Conservation (phyloP, 2,888 invertebrate species). For the Chaetoderma sp. region DNA sequence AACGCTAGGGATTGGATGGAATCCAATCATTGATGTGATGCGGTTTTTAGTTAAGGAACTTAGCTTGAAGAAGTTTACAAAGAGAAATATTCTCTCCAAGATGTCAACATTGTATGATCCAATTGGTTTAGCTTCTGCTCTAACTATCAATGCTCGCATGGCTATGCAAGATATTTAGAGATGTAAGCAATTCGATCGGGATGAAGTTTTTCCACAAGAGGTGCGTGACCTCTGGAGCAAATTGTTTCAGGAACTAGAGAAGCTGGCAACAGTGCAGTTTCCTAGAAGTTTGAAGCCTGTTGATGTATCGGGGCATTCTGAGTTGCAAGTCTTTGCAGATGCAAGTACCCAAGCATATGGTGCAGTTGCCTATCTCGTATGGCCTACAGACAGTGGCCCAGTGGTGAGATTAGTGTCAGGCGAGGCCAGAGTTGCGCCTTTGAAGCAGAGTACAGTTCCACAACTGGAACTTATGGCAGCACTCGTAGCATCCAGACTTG, state of each 20-base stretch:
- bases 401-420: too few relatives aligned
- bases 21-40: background rate
- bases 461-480: too few relatives aligned
- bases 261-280: background rate
- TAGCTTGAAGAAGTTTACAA: background rate
- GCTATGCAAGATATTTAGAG: conserved; percentile 2
- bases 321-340: too few relatives aligned
- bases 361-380: too few relatives aligned
- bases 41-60: background rate
- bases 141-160: background rate
- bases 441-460: too few relatives aligned
- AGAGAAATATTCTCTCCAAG: background rate
- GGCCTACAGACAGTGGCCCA: too few relatives aligned
- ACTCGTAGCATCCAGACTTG: too few relatives aligned
- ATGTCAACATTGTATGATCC: background rate
- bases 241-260: background rate
- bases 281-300: background rate
- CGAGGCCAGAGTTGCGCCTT: too few relatives aligned
- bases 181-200: background rate
- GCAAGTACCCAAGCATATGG: too few relatives aligned
- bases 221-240: background rate
- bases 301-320: too few relatives aligned
- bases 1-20: background rate
- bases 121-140: background rate
- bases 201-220: background rate